Base-by-base conservation (phyloP, 1,140 invertebrate genomes). In the Holotrichia oblita region DNA sequence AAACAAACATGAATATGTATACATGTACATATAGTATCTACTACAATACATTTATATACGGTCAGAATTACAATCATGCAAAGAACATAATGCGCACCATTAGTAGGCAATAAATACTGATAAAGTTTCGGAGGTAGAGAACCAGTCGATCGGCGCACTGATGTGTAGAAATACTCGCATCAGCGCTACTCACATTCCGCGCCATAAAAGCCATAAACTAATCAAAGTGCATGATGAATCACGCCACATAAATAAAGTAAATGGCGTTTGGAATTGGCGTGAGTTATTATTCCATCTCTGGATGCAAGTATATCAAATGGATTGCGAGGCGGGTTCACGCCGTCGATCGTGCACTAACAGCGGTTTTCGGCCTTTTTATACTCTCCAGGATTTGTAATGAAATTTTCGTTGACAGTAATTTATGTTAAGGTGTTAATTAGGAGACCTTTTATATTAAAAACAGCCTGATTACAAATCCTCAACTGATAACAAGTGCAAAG, bases 141-240 rank as follows among this genome's bases (percentile, higher is more conserved):
- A 44, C 20, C 75, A 76, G 75, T 76, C 75, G 78, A 77, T 74
- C 74, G 80, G 79, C 74, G 78, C 80, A 78, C 80, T 69, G 81
- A 82, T 82, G 83, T 83, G 82, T 82, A 81, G 83, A 84, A 83
- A 83, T 80, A 81, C 81, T 81, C 79, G 82, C 81, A 84, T 84
- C 84, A 84, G 84, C 84, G 83, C 81, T 83, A 85, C 84, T 85
- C 61, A 69, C 84, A 87, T 87, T 87, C 86, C 85, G 83, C 85
- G 80, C 87, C 86, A 87, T 87, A 87, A 87, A 87, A 86, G 85
- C 87, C 85, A 86, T 87, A 87, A 87, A 87, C 86, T 87, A 87
- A 87, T 87, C 87, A 87, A 87, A 87, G 84, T 84, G 84, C 82
- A 85, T 87, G 86, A 87, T 87, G 85, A 87, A 87, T 87, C 84